A percentile compares a stretch with the other conserved stretches of the same genome.
Conservation (phyloP, 2,797 vertebrate genomes). For the Platyrinchus mystaceus region DNA sequence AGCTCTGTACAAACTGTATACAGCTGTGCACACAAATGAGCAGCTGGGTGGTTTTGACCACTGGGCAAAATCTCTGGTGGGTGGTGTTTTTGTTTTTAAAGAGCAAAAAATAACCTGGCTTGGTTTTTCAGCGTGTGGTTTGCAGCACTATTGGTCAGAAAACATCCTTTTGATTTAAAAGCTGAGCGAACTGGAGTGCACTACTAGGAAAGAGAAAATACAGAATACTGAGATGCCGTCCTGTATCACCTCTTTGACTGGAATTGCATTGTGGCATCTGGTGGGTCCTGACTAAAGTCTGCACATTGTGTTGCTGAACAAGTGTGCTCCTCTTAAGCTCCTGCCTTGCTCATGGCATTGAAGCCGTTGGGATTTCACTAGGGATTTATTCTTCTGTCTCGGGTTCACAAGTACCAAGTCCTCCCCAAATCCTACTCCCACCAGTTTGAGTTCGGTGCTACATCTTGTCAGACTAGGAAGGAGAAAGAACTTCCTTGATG, state of each 20-base stretch:
- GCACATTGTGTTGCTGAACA: accelerated
- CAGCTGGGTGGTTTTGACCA: constrained; percentile 19
- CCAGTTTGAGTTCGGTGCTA: not conserved
- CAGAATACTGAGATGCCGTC: not conserved
- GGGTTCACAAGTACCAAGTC: not conserved
- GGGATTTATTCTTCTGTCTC: not conserved
- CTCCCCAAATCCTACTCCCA: not conserved
- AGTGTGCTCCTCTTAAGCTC: not conserved
- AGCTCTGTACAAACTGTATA: not conserved
- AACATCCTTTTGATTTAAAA: not conserved
- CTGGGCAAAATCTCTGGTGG: not conserved
- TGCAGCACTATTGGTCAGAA: not conserved
- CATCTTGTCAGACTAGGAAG: not conserved
- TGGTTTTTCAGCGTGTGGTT: not conserved
- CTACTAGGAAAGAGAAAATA: not conserved
- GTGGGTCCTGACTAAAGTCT: not conserved
- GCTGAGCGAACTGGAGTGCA: not conserved
- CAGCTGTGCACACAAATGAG: constrained; percentile 23
- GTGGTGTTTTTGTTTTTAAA: not conserved
- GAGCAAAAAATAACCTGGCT: constrained; percentile 32
- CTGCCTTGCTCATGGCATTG: not conserved
- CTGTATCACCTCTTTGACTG: not conserved
- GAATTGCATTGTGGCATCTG: not conserved
- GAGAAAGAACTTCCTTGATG: not conserved
- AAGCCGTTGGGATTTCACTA: not conserved